phyloP scores from a whole-genome alignment of 2,888 invertebrate species.

The Mechanitis mazaeus region DNA sequence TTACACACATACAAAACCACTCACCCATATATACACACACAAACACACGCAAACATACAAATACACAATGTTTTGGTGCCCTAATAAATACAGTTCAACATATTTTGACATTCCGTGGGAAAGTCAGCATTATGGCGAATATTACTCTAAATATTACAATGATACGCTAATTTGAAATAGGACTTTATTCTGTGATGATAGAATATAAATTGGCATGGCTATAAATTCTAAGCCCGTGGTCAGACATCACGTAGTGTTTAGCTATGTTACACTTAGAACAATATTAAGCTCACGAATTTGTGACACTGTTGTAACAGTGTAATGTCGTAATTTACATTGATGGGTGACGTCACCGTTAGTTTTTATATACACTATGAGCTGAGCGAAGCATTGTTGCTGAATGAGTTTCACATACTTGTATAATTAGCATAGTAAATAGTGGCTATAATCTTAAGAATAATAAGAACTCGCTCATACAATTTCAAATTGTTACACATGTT shows the following conservation, averaged over 20 bases:
- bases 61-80: slow-evolving; percentile 41
- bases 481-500: too few relatives aligned
- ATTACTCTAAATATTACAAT: slow-evolving; percentile 17
- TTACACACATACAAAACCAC: too few relatives aligned
- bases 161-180: slow-evolving; percentile 1
- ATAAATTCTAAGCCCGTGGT: slow-evolving; percentile 11
- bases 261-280: slow-evolving; percentile 24
- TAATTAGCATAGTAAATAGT: too few relatives aligned
- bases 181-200: background rate
- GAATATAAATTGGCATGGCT: background rate
- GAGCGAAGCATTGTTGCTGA: too few relatives aligned
- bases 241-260: slow-evolving; percentile 27
- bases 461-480: too few relatives aligned
- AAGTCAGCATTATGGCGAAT: slow-evolving; percentile 30
- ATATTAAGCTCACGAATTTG: slow-evolving; percentile 27
- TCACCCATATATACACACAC: too few relatives aligned
- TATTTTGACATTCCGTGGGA: slow-evolving; percentile 67
- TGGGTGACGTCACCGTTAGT: background rate
- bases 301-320: slow-evolving; percentile 24
- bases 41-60: too few relatives aligned
- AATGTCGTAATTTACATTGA: slow-evolving; percentile 25
- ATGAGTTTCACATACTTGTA: too few relatives aligned
- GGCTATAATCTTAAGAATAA: too few relatives aligned
- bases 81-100: slow-evolving; percentile 51
- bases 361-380: too few relatives aligned